Percentiles rank a stretch among this genome's conserved stretches.
phyloP scores from a whole-genome alignment of 2,888 invertebrate species.

The Diachrysia chrysitis region DNA sequence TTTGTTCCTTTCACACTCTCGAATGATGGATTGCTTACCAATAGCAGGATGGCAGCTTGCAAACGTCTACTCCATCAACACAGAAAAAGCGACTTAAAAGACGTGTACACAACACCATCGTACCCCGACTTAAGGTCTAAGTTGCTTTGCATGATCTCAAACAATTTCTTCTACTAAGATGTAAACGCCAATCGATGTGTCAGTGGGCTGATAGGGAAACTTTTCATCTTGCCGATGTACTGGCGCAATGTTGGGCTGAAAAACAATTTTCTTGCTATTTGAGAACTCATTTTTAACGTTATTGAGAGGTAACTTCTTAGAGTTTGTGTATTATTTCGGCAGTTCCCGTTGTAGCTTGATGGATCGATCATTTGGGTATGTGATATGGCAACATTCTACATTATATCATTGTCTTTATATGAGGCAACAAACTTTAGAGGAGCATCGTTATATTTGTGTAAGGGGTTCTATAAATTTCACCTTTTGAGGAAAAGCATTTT shows the following conservation, averaged over 20 bases:
- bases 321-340: slow-evolving; percentile 70
- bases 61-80: slow-evolving; percentile 76
- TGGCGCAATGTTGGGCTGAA: slow-evolving; percentile 73
- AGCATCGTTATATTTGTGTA: slow-evolving; percentile 36
- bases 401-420: slow-evolving; percentile 20
- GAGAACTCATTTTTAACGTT: slow-evolving; percentile 84
- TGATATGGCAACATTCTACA: slow-evolving; percentile 28
- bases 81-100: slow-evolving; percentile 70
- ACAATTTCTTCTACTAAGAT: slow-evolving; percentile 85
- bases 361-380: slow-evolving; percentile 65
- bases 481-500: slow-evolving; percentile 53
- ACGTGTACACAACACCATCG: slow-evolving; percentile 57
- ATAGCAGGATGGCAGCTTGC: slow-evolving; percentile 78
- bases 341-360: slow-evolving; percentile 71
- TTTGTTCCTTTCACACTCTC: slow-evolving; percentile 77
- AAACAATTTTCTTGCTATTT: slow-evolving; percentile 86
- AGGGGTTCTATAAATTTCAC: slow-evolving; percentile 52
- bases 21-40: slow-evolving; percentile 84
- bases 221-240: slow-evolving; percentile 86
- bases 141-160: slow-evolving; percentile 75
- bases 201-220: slow-evolving; percentile 85
- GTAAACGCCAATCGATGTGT: slow-evolving; percentile 87
- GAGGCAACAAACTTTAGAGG: slow-evolving; percentile 22
- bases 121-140: slow-evolving; percentile 72
- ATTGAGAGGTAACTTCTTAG: slow-evolving; percentile 79